Conservation (phyloP, 1,140 invertebrate species). For the Lucilia cuprina region DNA sequence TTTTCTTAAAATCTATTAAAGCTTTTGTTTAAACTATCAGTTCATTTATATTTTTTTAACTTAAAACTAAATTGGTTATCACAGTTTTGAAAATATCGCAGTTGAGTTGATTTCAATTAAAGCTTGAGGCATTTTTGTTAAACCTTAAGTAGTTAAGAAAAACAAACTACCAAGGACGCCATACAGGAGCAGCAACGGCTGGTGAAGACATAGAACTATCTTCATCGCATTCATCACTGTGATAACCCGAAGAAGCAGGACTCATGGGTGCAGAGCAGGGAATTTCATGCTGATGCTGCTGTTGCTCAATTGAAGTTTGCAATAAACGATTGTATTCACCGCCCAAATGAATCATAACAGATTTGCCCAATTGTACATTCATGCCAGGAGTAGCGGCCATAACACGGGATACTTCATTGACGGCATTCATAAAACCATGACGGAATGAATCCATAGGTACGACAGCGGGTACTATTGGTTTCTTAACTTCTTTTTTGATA, state of each 20-base stretch:
- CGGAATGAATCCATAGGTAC: constrained; percentile 75
- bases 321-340: constrained; percentile 78
- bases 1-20: constrained; percentile 39
- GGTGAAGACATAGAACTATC: constrained; percentile 37
- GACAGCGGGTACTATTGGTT: constrained; percentile 63
- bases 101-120: constrained; percentile 30
- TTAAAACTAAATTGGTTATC: constrained; percentile 37
- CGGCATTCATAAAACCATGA: constrained; percentile 90
- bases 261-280: constrained; percentile 42
- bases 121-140: not conserved
- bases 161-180: constrained; percentile 70
- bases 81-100: constrained; percentile 37
- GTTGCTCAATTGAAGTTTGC: constrained; percentile 24
- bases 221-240: constrained; percentile 55
- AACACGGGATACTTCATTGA: constrained; percentile 88
- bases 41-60: not conserved
- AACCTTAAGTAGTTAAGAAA: not conserved
- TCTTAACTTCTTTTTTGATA: constrained; percentile 66
- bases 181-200: constrained; percentile 63
- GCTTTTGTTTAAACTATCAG: constrained; percentile 27
- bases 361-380: constrained; percentile 82
- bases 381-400: constrained; percentile 82
- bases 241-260: constrained; percentile 58
- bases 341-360: constrained; percentile 86
- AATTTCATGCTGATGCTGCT: constrained; percentile 37